Percentiles rank a stretch among this genome's conserved stretches.
These are phyloP conservation scores for Champsocephalus esox DNA, from an alignment of 2,797 vertebrate genomes.

Conservation along the genomic window DNA sequence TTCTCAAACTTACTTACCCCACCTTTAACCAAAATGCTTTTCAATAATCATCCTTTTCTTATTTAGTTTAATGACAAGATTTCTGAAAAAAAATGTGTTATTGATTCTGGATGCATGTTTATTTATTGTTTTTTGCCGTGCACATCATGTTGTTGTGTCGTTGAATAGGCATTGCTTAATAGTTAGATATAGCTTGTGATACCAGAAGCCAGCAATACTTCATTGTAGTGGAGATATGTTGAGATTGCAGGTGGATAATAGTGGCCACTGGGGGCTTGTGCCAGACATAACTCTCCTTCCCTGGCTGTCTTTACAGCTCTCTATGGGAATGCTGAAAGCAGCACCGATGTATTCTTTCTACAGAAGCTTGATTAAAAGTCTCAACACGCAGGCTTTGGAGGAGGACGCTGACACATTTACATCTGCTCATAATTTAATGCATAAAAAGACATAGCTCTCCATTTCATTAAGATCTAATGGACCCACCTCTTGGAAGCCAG, in stretches of 20 bases:
- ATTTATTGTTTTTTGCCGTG: constrained; percentile 6
- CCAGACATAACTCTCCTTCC: constrained; percentile 67
- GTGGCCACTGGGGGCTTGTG: constrained; percentile 58
- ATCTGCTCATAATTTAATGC: constrained; percentile 57
- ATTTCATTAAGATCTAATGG: constrained; percentile 37
- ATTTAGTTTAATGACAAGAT: constrained; percentile 4
- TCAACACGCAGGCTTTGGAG: constrained; percentile 55
- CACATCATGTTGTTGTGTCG: not conserved
- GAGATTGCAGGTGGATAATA: constrained; percentile 59
- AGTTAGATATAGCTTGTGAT: constrained; percentile 30
- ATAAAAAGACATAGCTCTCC: constrained; percentile 34
- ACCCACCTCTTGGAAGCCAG: constrained; percentile 23
- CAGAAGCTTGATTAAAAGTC: constrained; percentile 70
- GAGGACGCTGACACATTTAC: constrained; percentile 50
- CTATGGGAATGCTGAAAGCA: constrained; percentile 64
- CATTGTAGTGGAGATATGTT: constrained; percentile 42
- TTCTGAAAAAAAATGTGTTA: not conserved
- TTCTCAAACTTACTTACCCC: no score
- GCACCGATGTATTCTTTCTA: constrained; percentile 67
- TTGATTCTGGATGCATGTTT: not conserved
- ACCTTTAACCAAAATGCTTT: not conserved
- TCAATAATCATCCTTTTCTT: not conserved
- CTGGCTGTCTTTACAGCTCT: constrained; percentile 58
- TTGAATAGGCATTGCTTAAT: constrained; percentile 18
- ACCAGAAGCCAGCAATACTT: constrained; percentile 31